Conservation (phyloP, 1,140 invertebrate genomes). For the Sinonovacula constricta region DNA sequence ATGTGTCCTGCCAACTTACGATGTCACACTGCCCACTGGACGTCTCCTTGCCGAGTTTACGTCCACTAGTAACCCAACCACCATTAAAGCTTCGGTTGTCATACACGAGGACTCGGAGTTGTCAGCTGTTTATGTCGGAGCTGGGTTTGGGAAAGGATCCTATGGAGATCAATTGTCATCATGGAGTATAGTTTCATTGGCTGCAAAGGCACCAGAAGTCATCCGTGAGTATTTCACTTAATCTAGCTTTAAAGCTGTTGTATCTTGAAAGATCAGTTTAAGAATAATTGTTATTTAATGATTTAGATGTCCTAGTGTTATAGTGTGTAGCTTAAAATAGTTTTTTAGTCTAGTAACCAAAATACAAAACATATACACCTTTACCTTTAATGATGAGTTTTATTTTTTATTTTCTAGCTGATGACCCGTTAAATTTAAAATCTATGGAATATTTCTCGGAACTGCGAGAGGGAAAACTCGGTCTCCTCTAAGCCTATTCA, state of each 20-base stretch:
- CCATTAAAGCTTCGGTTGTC: conserved; percentile 41
- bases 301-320: no score
- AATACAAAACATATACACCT: no score
- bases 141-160: conserved; percentile 49
- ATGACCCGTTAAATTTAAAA: no score
- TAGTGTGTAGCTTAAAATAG: no score
- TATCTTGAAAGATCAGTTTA: no score
- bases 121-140: conserved; percentile 21
- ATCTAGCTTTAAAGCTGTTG: not conserved
- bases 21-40: conserved; percentile 56
- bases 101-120: conserved; percentile 58
- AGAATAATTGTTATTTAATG: not conserved
- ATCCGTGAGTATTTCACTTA: not conserved
- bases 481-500: conserved; percentile 42
- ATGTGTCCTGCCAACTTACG: conserved; percentile 59
- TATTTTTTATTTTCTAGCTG: conserved; percentile 26
- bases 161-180: conserved; percentile 32
- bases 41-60: conserved; percentile 51
- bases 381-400: no score
- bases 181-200: not conserved
- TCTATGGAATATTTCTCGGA: conserved; percentile 55
- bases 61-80: conserved; percentile 48
- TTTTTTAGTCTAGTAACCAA: no score
- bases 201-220: not conserved
- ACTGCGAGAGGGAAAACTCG: conserved; percentile 50